Percentiles rank a stretch among this genome's conserved stretches.
Conservation (phyloP, 2,113 vertebrate species). For the Baryphthengus martii region DNA sequence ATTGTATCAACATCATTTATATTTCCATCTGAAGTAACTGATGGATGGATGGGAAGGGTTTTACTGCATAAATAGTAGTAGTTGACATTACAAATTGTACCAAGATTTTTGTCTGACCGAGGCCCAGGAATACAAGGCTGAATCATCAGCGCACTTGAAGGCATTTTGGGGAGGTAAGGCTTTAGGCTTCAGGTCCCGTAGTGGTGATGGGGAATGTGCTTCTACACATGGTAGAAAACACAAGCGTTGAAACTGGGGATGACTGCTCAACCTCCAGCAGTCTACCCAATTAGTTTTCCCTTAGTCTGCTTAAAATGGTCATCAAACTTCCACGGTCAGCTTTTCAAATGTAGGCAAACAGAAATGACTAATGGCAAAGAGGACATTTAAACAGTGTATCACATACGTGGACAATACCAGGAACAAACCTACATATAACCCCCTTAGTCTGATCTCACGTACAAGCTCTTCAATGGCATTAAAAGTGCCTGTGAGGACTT, state of each 20-base stretch:
- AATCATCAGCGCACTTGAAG: neutral
- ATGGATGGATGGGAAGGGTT: neutral
- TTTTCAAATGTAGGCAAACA: neutral
- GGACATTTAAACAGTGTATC: neutral
- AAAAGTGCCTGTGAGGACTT: neutral
- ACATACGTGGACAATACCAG: neutral
- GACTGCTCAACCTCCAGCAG: neutral
- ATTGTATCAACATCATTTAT: neutral
- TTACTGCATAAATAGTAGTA: neutral
- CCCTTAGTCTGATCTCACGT: neutral
- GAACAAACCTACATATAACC: neutral
- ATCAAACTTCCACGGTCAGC: neutral
- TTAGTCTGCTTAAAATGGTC: neutral
- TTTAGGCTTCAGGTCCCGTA: neutral
- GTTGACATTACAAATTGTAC: neutral
- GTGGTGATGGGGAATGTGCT: neutral
- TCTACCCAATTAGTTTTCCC: neutral
- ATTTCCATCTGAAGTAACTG: neutral
- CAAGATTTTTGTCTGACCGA: neutral
- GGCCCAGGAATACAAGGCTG: neutral
- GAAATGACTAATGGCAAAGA: neutral
- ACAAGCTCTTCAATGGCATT: neutral
- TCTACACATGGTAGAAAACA: fast-evolving
- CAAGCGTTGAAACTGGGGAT: neutral
- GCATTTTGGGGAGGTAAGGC: neutral